Evolutionary conservation across 2,797 vertebrate species (phyloP), one percentile per base, ranked within the genome.

Genomic region (Chrosomus eos): DNA sequence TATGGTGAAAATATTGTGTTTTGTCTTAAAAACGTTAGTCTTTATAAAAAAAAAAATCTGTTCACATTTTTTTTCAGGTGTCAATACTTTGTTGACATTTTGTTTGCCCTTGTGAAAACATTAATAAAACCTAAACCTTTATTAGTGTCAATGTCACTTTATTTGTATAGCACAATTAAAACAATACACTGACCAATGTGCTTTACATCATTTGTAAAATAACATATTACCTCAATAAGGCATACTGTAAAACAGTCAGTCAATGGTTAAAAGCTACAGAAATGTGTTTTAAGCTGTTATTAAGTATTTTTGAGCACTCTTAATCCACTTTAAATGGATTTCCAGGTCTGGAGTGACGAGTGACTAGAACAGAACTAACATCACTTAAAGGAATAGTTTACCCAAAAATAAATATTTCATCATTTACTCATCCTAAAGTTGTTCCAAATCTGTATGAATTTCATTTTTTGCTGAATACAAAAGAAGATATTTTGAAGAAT

Each of bases 51-150:
- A 21, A 19, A 28, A 62, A 13, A 7, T 70, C 5, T 43, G 1
- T 64, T 62, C 23, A 43, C 13, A 21, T 64, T 64, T 78, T 71
- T 36, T 78, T 64, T 55, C 79, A 70, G 48, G 16, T 21, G 33
- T 71, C 66, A 81, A 40, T 38, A 33, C 53, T 80, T 55, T 38
- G 19, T 68, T 80, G 21, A 76, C 33, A 58, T 73, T 73, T 48
- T 73, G 71, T 73, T 73, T 33, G 31, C 19, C 7, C 62, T 68
- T 68, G 78, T n/a, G 62, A 66, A 45, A 18, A 66, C 26, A 80
- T 11, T 0, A 55, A 70, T 18, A 33, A 80, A 70, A 38, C 23
- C 64, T 68, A 16, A 31, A 67, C 77, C 1, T 33, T 55, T 68
- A 81, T 55, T 81, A 45, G 31, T 64, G 60, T 31, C 14, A 31